Conservation (phyloP, 2,888 invertebrate genomes). For the Alloscopus bannaensis region DNA sequence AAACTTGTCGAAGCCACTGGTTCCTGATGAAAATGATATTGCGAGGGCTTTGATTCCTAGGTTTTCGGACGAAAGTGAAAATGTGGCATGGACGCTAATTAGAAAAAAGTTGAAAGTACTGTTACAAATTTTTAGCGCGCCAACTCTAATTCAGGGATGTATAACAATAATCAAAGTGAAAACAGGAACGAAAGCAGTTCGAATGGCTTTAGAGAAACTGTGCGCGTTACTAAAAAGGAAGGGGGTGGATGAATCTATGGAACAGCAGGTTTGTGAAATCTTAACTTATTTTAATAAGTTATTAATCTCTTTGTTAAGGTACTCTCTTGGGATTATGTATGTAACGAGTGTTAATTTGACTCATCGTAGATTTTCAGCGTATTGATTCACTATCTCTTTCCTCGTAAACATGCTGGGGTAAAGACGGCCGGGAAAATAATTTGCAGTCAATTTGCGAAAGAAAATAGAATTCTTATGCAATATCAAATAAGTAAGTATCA, state of each 20-base stretch:
- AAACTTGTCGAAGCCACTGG: conserved; percentile 11
- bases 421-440: conserved; percentile 76
- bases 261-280: conserved; percentile 49
- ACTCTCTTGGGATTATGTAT: not conserved
- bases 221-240: conserved; percentile 50
- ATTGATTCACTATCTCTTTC: conserved; percentile 81
- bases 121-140: conserved; percentile 77
- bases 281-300: conserved; percentile 2
- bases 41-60: conserved; percentile 81
- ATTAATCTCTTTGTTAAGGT: not conserved
- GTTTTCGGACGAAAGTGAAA: conserved; percentile 82
- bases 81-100: conserved; percentile 79
- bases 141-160: conserved; percentile 77
- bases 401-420: conserved; percentile 76
- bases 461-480: conserved; percentile 75
- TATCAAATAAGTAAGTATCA: conserved; percentile 48
- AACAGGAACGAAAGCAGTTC: conserved; percentile 34
- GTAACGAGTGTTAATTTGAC: too few species aligned
- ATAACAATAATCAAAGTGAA: conserved; percentile 78
- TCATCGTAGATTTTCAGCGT: conserved; percentile 79
- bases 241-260: conserved; percentile 2
- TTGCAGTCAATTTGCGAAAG: conserved; percentile 76
- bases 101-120: conserved; percentile 75
- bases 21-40: conserved; percentile 79
- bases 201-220: conserved; percentile 62